A percentile compares a stretch with the other conserved stretches of the same genome.
Conservation (phyloP, 2,797 vertebrate genomes). For the Pampus argenteus region DNA sequence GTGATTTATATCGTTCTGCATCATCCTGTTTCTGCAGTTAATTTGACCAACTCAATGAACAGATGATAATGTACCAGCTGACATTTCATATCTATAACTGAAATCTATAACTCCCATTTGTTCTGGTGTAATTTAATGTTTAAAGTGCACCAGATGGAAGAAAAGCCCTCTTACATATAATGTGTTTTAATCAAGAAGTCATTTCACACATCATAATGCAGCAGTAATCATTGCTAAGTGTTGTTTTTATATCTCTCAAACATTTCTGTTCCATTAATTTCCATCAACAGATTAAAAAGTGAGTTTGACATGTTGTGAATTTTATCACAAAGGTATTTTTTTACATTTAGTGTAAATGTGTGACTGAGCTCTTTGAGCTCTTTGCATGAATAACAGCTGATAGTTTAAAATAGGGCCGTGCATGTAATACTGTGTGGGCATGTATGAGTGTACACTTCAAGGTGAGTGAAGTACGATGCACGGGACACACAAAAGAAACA, state of each 20-base stretch:
- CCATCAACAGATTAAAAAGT: not conserved
- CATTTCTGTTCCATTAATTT: not conserved
- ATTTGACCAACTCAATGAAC: too few species aligned
- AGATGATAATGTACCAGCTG: too few species aligned
- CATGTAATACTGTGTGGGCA: not conserved
- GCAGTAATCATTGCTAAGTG: not conserved
- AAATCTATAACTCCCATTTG: not conserved
- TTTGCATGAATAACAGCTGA: not conserved
- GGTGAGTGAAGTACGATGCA: not conserved
- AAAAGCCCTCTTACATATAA: too few species aligned
- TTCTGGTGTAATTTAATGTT: not conserved
- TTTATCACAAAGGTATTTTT: not conserved
- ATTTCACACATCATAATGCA: not conserved
- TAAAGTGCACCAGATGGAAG: not conserved
- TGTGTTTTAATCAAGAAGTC: too few species aligned
- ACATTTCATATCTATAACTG: not conserved
- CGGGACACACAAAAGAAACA: too few species aligned
- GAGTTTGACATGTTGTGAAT: conserved; percentile 1
- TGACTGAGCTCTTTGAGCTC: too few species aligned
- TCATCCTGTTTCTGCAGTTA: too few species aligned
- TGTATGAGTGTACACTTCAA: not conserved
- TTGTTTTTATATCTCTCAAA: not conserved
- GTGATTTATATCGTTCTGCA: too few species aligned
- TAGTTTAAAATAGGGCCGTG: not conserved
- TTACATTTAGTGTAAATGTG: too few species aligned